Evolutionary conservation across 1,140 invertebrate genomes (phyloP), one percentile per base, ranked within the genome.

Genomic region (Episyrphus balteatus): DNA sequence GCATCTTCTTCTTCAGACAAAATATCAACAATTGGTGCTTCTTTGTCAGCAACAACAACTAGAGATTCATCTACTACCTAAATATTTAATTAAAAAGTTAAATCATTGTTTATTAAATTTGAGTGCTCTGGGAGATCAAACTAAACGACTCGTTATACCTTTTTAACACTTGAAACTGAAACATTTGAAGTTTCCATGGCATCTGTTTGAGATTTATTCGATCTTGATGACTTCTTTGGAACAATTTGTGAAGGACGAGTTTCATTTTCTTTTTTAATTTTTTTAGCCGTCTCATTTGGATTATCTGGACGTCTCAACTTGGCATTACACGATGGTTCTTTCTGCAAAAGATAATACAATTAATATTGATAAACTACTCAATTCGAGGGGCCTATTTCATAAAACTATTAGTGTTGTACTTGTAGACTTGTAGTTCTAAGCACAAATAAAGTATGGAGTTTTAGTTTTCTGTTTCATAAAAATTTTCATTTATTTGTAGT

Each of bases 231-330:
- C 8, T 26, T 26, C 21, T 26, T 26, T 26, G 21, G 21, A 5
- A 8, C 21, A 26, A 59, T 51, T 41, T 66, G 62, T 3, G 62
- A 66, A 5, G 45, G 37, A 1, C 62, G 50, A 15, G 65, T 55
- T 37, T 66, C 62, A 30, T 47, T 54, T 47, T 66, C 62, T 12
- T 58, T 7, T 39, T 66, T 66, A 1, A 66, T 15, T 26, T 51
- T 51, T 5, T 56, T 26, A 14, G 19, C 7, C 0, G 53, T 52
- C 1, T 57, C 50, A 13, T 11, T 46, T 5, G 6, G 6, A 1
- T 44, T 9, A 42, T 51, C 57, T 5, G 62, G 62, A 3, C 56
- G 52, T 2, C 62, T 57, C 48, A 66, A 19, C 38, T 66, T 66
- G 6, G 32, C 8, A 1, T 17, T 49, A 1, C 66, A 32, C 1